phyloP scores from a whole-genome alignment of 2,797 vertebrate species.

The Gymnocypris eckloni region DNA sequence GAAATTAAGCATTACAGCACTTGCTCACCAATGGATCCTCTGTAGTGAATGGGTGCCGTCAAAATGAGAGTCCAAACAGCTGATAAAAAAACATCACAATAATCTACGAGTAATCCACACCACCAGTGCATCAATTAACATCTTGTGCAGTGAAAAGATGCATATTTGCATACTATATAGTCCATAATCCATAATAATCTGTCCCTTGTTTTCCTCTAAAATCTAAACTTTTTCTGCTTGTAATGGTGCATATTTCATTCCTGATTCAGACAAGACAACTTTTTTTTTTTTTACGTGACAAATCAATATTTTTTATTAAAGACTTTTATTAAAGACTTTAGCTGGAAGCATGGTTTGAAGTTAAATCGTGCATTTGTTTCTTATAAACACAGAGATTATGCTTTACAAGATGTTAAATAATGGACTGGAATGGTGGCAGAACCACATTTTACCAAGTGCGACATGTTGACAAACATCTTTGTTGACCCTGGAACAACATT shows the following conservation, averaged over 20 bases:
- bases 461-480: too few relatives aligned
- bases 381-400: not conserved
- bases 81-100: not conserved
- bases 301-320: too few relatives aligned
- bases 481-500: too few relatives aligned
- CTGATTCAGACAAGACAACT: not conserved
- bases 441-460: too few relatives aligned
- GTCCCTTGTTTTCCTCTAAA: not conserved
- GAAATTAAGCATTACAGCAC: not conserved
- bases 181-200: not conserved
- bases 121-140: not conserved
- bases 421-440: not conserved
- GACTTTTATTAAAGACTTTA: too few relatives aligned
- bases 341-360: not conserved
- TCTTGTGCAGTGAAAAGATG: not conserved
- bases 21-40: not conserved
- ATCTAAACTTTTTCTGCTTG: not conserved
- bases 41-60: too few relatives aligned
- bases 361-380: not conserved
- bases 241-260: not conserved
- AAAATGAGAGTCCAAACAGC: not conserved
- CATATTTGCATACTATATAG: not conserved
- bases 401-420: not conserved
- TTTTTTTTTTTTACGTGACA: too few relatives aligned
- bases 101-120: not conserved